Conservation (phyloP, 1,140 invertebrate species). For the Himalopsyche phryganea region DNA sequence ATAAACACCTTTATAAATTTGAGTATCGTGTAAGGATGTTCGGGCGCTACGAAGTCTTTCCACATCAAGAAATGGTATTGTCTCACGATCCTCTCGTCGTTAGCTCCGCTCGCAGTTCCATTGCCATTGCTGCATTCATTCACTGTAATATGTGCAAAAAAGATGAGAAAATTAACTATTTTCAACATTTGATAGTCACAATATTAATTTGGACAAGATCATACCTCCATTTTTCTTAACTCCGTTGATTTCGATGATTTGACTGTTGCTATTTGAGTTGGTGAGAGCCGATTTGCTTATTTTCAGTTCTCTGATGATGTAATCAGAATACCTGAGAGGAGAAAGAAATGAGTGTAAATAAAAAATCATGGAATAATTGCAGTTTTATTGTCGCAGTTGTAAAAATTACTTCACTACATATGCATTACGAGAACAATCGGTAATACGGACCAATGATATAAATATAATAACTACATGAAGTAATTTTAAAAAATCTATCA, state of each 20-base stretch:
- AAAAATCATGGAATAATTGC: too few species aligned
- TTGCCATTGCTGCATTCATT: conserved; percentile 18
- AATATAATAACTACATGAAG: too few species aligned
- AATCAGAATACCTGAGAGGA: conserved; percentile 64
- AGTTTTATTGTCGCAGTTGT: too few species aligned
- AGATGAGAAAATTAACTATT: not conserved
- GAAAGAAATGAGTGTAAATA: too few species aligned
- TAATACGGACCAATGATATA: too few species aligned
- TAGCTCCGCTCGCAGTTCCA: conserved; percentile 14
- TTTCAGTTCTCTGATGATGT: conserved; percentile 75
- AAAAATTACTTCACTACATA: too few species aligned
- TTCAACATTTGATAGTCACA: not conserved
- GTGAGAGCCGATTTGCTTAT: conserved; percentile 50
- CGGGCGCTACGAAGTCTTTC: conserved; percentile 93
- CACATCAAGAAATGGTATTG: conserved; percentile 94
- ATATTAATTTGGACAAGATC: too few species aligned
- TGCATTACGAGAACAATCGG: too few species aligned
- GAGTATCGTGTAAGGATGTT: conserved; percentile 85
- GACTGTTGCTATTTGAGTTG: conserved; percentile 45
- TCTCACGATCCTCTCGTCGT: conserved; percentile 40
- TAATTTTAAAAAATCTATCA: too few species aligned
- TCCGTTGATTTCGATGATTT: conserved; percentile 50
- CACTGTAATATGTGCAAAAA: not conserved
- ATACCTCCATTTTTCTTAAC: conserved; percentile 46
- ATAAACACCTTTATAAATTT: conserved; percentile 85